Conservation (phyloP, 2,113 vertebrate genomes). For the Saguinus midas region DNA sequence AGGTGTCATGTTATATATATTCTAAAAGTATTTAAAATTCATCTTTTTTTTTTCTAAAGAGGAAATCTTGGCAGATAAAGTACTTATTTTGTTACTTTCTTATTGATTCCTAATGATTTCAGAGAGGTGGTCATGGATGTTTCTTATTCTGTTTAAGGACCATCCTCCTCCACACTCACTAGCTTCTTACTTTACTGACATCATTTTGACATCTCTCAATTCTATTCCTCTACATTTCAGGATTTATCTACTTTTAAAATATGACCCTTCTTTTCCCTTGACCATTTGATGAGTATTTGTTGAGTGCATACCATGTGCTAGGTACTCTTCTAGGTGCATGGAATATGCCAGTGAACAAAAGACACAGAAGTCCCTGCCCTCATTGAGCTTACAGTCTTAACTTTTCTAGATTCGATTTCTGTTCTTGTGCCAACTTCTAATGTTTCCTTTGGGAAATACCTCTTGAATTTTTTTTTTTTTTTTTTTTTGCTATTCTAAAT, state of each 20-base stretch:
- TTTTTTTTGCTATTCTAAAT: background rate
- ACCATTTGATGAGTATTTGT: background rate
- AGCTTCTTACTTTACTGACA: background rate
- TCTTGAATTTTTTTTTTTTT: background rate
- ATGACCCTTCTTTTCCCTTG: background rate
- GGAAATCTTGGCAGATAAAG: background rate
- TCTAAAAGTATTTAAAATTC: background rate
- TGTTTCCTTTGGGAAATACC: background rate
- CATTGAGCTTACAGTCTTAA: background rate
- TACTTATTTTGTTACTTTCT: background rate
- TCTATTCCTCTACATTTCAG: background rate
- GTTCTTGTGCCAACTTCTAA: background rate
- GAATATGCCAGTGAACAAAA: background rate
- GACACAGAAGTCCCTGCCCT: background rate
- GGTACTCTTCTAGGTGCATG: background rate
- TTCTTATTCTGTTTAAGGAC: background rate
- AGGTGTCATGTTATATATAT: background rate
- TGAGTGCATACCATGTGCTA: background rate
- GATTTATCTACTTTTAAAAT: background rate
- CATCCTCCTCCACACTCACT: background rate
- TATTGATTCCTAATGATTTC: background rate
- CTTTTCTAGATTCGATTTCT: background rate
- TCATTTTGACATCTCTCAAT: background rate
- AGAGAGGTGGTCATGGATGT: background rate
- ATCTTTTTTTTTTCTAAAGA: slow-evolving; percentile 1